Conservation (phyloP, 1,140 invertebrate species). For the Ceratina australensis region DNA sequence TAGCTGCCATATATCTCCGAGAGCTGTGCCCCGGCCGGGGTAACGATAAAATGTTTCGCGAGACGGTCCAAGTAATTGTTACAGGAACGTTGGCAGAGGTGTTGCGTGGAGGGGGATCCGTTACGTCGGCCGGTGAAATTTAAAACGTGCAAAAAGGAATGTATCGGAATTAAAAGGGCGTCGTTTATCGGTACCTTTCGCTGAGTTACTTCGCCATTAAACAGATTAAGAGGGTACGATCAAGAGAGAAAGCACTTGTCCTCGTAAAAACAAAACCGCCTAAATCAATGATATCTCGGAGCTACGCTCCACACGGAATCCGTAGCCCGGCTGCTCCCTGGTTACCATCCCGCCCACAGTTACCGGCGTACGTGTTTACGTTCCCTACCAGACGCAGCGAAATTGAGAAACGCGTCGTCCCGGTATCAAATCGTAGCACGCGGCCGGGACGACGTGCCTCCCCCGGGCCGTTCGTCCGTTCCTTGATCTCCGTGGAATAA, state of each 20-base stretch:
- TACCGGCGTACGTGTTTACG: background rate
- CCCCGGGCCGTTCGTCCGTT: slow-evolving; percentile 35
- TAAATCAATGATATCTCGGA: slow-evolving; percentile 29
- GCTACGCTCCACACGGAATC: slow-evolving; percentile 5
- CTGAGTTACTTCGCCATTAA: slow-evolving; percentile 30
- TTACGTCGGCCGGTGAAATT: background rate
- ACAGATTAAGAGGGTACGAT: slow-evolving; percentile 24
- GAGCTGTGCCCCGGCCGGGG: background rate
- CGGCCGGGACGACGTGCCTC: slow-evolving; percentile 34
- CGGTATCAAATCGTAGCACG: slow-evolving; percentile 56
- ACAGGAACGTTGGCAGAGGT: background rate
- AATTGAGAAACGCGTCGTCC: slow-evolving; percentile 40
- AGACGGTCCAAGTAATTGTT: slow-evolving; percentile 5
- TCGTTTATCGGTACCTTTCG: slow-evolving; percentile 3
- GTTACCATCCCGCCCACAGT: slow-evolving; percentile 30
- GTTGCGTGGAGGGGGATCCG: background rate
- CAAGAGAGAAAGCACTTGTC: slow-evolving; percentile 24
- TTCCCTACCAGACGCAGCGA: background rate
- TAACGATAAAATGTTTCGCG: slow-evolving; percentile 2
- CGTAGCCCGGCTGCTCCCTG: background rate
- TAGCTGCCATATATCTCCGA: background rate
- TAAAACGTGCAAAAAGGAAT: background rate
- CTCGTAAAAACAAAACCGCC: background rate
- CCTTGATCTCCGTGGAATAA: slow-evolving; percentile 61
- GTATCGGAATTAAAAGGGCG: slow-evolving; percentile 12